Percentiles rank a stretch among this genome's conserved stretches.
phyloP scores from a whole-genome alignment of 2,113 vertebrate genomes.

The Hippocampus mohnikei region DNA sequence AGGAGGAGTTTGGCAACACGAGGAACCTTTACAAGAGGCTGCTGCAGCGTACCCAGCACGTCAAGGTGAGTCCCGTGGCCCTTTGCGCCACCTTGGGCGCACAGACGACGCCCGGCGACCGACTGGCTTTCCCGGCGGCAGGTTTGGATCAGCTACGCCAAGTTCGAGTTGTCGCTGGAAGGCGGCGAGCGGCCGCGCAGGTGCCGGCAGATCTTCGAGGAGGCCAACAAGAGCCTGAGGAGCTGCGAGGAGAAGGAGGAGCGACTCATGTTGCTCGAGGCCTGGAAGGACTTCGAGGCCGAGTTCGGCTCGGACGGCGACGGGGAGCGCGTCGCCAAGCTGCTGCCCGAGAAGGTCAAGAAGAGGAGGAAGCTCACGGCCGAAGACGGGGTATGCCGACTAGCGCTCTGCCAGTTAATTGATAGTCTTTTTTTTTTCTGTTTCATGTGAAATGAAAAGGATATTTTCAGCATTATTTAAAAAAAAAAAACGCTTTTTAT shows the following conservation, averaged over 20 bases:
- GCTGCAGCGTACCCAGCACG: conserved; percentile 91
- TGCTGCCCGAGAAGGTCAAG: conserved; percentile 97
- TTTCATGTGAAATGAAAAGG: too few species aligned
- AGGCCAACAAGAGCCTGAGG: conserved; percentile 89
- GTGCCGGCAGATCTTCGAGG: conserved; percentile 88
- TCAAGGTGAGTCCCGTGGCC: conserved; percentile 77
- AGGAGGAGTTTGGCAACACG: conserved; percentile 93
- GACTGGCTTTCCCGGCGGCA: conserved; percentile 35
- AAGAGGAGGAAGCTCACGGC: conserved; percentile 96
- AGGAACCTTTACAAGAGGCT: conserved; percentile 86
- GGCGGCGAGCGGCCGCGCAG: conserved; percentile 70
- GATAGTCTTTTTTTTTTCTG: not conserved
- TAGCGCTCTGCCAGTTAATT: accelerated
- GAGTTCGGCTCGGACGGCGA: conserved; percentile 79
- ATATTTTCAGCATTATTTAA: too few species aligned
- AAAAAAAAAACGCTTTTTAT: too few species aligned
- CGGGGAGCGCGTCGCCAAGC: conserved; percentile 82
- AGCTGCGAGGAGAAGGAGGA: conserved; percentile 97
- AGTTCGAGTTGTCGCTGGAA: conserved; percentile 89
- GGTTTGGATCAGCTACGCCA: conserved; percentile 97
- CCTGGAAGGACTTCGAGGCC: conserved; percentile 86
- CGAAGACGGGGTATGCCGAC: conserved; percentile 89
- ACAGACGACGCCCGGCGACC: not conserved
- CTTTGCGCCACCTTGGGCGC: not conserved
- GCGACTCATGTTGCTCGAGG: conserved; percentile 92